phyloP scores from a whole-genome alignment of 1,140 invertebrate species.

The Aphelenchoides fujianensis region DNA sequence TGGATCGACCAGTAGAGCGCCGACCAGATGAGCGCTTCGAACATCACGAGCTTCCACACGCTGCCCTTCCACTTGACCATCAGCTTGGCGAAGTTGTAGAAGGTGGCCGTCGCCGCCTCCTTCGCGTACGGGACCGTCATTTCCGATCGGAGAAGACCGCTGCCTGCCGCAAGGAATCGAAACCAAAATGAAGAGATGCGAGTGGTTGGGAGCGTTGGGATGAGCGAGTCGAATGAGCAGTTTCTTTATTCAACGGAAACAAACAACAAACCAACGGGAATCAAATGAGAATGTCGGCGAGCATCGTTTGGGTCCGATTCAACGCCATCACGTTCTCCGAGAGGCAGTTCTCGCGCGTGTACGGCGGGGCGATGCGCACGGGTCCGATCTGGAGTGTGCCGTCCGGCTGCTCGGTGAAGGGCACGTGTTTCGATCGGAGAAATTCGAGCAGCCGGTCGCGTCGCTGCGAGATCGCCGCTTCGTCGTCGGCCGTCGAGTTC shows the following conservation, averaged over 20 bases:
- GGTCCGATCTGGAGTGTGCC: not conserved
- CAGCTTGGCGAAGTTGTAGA: not conserved
- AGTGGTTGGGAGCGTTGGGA: too few relatives aligned
- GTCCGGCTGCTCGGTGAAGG: not conserved
- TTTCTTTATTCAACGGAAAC: too few relatives aligned
- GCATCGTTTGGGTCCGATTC: conserved; percentile 1
- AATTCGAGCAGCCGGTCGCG: not conserved
- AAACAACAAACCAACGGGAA: too few relatives aligned
- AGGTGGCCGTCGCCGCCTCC: not conserved
- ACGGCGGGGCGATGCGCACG: not conserved
- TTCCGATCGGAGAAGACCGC: too few relatives aligned
- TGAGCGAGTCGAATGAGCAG: too few relatives aligned
- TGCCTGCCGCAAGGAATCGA: too few relatives aligned
- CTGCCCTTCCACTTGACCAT: not conserved
- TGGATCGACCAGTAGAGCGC: not conserved
- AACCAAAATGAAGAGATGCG: too few relatives aligned
- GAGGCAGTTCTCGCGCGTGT: not conserved
- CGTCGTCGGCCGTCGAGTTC: not conserved
- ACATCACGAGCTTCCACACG: not conserved
- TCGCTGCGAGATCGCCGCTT: not conserved
- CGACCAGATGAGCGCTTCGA: not conserved
- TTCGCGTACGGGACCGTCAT: too few relatives aligned
- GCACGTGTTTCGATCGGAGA: not conserved
- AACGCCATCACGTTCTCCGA: not conserved
- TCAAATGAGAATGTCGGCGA: not conserved